These are phyloP conservation scores for Dryoscopus gambensis DNA, from an alignment of 2,113 vertebrate genomes.

Conservation along the genomic window DNA sequence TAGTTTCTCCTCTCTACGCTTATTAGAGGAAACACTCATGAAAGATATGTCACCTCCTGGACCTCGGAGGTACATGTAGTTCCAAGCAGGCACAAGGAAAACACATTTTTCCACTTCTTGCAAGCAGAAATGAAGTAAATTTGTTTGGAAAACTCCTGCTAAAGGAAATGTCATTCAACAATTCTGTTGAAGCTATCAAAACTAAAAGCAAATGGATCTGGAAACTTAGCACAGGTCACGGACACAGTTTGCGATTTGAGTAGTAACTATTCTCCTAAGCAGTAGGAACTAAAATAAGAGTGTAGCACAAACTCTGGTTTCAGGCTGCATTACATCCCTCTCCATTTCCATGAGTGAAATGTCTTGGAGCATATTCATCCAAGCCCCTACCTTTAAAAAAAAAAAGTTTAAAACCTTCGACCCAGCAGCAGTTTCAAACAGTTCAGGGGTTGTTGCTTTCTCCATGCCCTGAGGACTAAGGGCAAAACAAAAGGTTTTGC, in stretches of 20 bases:
- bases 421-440: background rate
- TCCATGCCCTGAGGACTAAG: background rate
- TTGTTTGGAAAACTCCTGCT: background rate
- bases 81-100: constrained; percentile 22
- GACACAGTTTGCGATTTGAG: background rate
- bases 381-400: background rate
- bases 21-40: background rate
- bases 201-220: background rate
- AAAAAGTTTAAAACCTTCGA: background rate
- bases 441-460: background rate
- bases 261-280: background rate
- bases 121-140: background rate
- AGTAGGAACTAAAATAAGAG: background rate
- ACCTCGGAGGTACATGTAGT: background rate
- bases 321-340: background rate
- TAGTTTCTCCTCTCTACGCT: background rate
- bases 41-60: background rate
- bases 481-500: background rate
- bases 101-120: background rate
- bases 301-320: background rate
- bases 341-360: background rate
- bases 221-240: background rate
- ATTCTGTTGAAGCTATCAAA: background rate
- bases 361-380: background rate
- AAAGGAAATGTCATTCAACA: background rate